phyloP scores from a whole-genome alignment of 37 sponge, comb jelly and placozoan species.

The Tethya wilhelma region DNA sequence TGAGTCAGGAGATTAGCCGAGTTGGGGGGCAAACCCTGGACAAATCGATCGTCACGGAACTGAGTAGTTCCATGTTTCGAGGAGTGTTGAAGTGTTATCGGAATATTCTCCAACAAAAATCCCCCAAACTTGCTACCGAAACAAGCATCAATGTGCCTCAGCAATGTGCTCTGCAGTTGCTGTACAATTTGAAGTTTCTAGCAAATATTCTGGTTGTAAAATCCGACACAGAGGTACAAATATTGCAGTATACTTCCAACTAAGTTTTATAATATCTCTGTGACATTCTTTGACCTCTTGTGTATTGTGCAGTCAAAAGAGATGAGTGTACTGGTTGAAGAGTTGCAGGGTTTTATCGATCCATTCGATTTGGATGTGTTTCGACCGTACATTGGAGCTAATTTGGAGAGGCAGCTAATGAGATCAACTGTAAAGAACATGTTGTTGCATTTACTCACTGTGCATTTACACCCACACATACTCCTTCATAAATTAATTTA shows the following conservation, averaged over 20 bases:
- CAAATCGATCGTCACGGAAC: constrained; percentile 23
- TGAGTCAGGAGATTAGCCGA: constrained; percentile 69
- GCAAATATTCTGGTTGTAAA: constrained; percentile 27
- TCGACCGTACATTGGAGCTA: constrained; percentile 46
- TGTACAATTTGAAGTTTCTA: constrained; percentile 64
- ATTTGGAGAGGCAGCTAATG: constrained; percentile 59
- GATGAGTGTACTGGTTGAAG: background rate
- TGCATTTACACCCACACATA: too few relatives aligned
- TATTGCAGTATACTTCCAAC: background rate
- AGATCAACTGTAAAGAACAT: constrained; percentile 54
- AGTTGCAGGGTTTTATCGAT: constrained; percentile 65
- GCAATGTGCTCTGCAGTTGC: constrained; percentile 73
- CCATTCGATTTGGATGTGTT: constrained; percentile 90
- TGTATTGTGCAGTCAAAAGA: too few relatives aligned
- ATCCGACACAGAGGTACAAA: constrained; percentile 11
- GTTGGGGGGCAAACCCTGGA: constrained; percentile 73
- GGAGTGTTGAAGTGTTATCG: constrained; percentile 19
- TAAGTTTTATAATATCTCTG: too few relatives aligned
- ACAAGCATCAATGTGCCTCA: constrained; percentile 17
- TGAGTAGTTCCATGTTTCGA: constrained; percentile 15
- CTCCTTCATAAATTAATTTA: too few relatives aligned
- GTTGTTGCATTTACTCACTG: too few relatives aligned
- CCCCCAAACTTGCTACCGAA: background rate
- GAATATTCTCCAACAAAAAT: too few relatives aligned
- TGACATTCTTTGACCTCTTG: too few relatives aligned